Conservation (phyloP, 2,113 vertebrate species). For the Pipra filicauda region DNA sequence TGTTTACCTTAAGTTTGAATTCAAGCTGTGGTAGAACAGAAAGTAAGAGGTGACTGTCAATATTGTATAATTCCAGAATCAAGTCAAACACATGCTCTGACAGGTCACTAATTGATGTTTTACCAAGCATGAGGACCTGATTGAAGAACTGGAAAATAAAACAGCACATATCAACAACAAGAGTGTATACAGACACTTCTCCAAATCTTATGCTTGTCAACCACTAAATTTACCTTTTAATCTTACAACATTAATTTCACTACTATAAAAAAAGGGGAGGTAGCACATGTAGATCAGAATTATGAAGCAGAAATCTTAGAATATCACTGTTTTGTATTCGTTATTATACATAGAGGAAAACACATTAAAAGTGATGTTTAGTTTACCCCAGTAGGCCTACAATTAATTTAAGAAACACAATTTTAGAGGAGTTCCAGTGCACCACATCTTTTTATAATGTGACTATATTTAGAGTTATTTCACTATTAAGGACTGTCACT, state of each 20-base stretch:
- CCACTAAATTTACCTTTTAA: neutral
- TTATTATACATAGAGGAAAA: neutral
- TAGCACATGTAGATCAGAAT: neutral
- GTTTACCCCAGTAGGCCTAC: neutral
- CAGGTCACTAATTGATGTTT: constrained; percentile 97
- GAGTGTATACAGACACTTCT: neutral
- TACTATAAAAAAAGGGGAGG: neutral
- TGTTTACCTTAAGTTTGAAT: constrained; percentile 95
- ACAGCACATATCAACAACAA: neutral
- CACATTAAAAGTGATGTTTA: neutral
- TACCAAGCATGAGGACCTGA: constrained; percentile 98
- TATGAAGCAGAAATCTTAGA: neutral
- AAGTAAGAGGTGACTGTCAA: constrained; percentile 96
- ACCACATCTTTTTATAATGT: neutral
- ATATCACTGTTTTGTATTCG: neutral
- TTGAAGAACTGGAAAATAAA: constrained; percentile 90
- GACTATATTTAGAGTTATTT: neutral
- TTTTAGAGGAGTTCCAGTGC: neutral
- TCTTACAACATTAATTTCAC: neutral
- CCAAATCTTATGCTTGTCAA: neutral
- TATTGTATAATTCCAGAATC: constrained; percentile 98
- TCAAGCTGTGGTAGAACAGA: constrained; percentile 97
- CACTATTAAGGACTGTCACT: neutral
- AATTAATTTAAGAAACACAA: neutral
- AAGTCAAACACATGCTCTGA: constrained; percentile 98